Conservation (phyloP, 2,888 invertebrate genomes). For the Pammene fasciana region DNA sequence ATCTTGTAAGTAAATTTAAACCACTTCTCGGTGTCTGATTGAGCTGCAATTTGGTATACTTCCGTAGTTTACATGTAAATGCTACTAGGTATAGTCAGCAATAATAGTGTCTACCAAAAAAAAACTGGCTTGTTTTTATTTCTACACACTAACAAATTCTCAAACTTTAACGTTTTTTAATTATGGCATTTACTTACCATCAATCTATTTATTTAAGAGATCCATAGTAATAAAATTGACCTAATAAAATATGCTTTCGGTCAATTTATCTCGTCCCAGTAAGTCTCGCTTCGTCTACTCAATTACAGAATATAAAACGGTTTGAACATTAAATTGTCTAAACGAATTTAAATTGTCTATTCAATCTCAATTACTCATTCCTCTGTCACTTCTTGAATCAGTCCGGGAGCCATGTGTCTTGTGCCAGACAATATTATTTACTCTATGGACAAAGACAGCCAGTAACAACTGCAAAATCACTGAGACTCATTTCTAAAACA, state of each 20-base stretch:
- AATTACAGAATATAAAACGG: constrained; percentile 31
- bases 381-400: constrained; percentile 57
- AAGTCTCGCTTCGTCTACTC: constrained; percentile 21
- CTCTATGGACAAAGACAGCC: constrained; percentile 42
- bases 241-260: constrained; percentile 13
- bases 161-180: too few relatives aligned
- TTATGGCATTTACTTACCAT: too few relatives aligned
- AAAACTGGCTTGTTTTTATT: too few relatives aligned
- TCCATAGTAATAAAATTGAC: constrained; percentile 1
- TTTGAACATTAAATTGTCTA: constrained; percentile 34
- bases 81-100: too few relatives aligned
- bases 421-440: constrained; percentile 71
- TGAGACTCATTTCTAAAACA: constrained; percentile 8
- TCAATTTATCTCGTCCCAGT: constrained; percentile 12
- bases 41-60: too few relatives aligned
- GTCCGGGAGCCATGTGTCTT: constrained; percentile 66
- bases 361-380: constrained; percentile 68
- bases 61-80: too few relatives aligned
- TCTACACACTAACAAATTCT: too few relatives aligned
- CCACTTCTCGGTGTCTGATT: too few relatives aligned
- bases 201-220: too few relatives aligned
- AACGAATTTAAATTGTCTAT: constrained; percentile 41
- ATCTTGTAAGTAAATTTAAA: too few relatives aligned
- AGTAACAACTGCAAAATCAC: constrained; percentile 35
- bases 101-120: too few relatives aligned